Evolutionary conservation across 2,888 invertebrate genomes (phyloP).

Genomic region (Synergus umbraculus): DNA sequence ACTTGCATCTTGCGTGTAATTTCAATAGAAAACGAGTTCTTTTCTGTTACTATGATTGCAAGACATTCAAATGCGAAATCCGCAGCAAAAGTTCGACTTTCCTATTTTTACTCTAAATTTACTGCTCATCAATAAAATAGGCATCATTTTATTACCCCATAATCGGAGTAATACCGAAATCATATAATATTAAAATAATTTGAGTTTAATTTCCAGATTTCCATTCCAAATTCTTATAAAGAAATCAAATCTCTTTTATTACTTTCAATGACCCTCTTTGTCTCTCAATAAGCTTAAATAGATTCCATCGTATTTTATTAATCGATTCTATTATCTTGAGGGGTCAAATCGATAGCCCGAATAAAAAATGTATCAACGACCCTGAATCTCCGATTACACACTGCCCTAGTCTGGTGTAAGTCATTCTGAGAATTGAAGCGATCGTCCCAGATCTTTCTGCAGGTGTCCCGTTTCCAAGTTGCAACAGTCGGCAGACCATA

Average conservation of each 20-base stretch:
- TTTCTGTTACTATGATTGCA: neutral
- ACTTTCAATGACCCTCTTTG: too few species aligned
- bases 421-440: neutral
- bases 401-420: neutral
- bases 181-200: too few species aligned
- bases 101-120: too few species aligned
- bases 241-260: too few species aligned
- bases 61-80: neutral
- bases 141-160: too few species aligned
- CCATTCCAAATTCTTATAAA: too few species aligned
- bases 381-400: neutral
- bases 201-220: too few species aligned
- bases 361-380: neutral
- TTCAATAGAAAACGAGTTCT: constrained; percentile 5
- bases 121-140: too few species aligned
- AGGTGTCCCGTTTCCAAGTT: neutral
- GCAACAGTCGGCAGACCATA: neutral
- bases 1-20: constrained; percentile 10
- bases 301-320: neutral
- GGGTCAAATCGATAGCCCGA: neutral
- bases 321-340: neutral
- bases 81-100: neutral
- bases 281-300: too few species aligned
- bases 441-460: constrained; percentile 1
- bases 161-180: too few species aligned